These are phyloP conservation scores for Dicroscelio sp. DNA, from an alignment of 2,888 invertebrate species.

Conservation along the genomic window DNA sequence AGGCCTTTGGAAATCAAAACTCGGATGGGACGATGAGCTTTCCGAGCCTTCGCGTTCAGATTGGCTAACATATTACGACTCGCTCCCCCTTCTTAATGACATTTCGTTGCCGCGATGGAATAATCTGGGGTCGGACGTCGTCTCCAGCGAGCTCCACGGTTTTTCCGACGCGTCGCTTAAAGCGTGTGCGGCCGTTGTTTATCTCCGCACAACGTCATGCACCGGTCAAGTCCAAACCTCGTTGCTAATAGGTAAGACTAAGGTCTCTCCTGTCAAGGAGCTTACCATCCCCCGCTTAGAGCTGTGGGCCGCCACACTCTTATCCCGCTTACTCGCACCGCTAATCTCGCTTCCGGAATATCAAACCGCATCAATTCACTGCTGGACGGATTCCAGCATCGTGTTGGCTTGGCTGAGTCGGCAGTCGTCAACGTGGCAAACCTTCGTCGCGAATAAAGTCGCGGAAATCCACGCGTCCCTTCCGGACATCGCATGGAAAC, in stretches of 20 bases:
- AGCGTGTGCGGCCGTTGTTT: no score
- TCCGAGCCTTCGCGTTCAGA: no score
- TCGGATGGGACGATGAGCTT: slow-evolving; percentile 33
- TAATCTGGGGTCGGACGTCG: no score
- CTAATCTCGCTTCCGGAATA: neutral
- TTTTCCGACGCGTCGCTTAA: no score
- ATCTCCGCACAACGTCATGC: no score
- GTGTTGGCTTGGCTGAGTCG: neutral
- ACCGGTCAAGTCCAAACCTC: no score
- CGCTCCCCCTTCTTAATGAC: no score
- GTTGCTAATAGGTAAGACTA: no score
- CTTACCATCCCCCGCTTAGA: neutral
- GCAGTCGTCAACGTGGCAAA: neutral
- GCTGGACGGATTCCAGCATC: slow-evolving; percentile 7
- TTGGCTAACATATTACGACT: no score
- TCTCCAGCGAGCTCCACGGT: no score
- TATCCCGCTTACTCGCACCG: neutral
- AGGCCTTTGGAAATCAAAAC: neutral
- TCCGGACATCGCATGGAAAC: neutral
- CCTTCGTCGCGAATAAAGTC: neutral
- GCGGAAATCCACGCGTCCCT: neutral
- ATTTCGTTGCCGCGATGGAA: no score
- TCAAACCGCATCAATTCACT: neutral
- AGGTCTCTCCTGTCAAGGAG: no score
- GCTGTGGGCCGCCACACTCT: neutral